Evolutionary conservation across 1,140 invertebrate genomes (phyloP).

Genomic region (Bombus consobrinus): DNA sequence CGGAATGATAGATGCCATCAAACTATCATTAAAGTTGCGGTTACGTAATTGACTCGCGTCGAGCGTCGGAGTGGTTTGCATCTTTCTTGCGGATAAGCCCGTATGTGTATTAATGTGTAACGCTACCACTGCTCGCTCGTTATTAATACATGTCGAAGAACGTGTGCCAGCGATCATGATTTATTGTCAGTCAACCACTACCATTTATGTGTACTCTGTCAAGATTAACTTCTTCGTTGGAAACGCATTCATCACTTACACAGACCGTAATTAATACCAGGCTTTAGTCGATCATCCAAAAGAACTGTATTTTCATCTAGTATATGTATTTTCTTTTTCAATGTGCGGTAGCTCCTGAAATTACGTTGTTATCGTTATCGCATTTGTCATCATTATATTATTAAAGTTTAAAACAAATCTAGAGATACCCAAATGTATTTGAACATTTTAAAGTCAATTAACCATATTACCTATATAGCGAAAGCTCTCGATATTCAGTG

Average conservation of each 20-base stretch:
- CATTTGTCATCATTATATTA: no score
- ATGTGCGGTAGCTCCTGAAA: no score
- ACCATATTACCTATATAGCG: no score
- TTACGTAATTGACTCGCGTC: conserved; percentile 52
- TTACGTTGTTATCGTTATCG: no score
- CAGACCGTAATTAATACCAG: background rate
- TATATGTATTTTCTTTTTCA: no score
- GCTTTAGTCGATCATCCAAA: background rate
- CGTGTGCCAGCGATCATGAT: conserved; percentile 40
- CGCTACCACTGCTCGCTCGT: background rate
- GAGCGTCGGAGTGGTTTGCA: conserved; percentile 7
- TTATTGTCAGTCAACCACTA: conserved; percentile 32
- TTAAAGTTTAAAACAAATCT: no score
- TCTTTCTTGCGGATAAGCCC: background rate
- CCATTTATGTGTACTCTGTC: conserved; percentile 30
- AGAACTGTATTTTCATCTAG: no score
- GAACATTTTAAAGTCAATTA: no score
- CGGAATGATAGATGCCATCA: conserved; percentile 64
- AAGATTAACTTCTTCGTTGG: conserved; percentile 14
- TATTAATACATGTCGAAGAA: conserved; percentile 41
- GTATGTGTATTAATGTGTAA: background rate
- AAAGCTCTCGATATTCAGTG: no score
- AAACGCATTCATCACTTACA: conserved; percentile 6
- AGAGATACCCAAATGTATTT: no score
- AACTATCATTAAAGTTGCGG: conserved; percentile 57